Conservation (phyloP, 2,888 invertebrate species). For the Danaus chrysippus region DNA sequence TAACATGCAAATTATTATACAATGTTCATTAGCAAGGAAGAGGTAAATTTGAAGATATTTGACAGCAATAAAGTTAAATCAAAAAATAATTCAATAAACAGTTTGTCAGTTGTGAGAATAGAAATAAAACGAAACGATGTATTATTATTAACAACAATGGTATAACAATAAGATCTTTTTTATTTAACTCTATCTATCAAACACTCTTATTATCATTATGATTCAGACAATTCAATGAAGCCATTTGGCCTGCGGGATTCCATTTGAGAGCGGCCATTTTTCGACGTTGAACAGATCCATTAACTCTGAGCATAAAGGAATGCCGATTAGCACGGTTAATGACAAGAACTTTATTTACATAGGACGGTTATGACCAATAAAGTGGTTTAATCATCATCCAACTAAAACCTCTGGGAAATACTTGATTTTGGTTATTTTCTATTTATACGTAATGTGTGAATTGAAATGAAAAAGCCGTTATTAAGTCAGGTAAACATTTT, state of each 20-base stretch:
- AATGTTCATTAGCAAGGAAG: too few species aligned
- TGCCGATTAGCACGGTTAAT: constrained; percentile 53
- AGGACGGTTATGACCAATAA: constrained; percentile 13
- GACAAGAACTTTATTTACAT: constrained; percentile 36
- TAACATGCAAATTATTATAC: too few species aligned
- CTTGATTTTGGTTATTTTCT: not conserved
- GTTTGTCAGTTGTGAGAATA: too few species aligned
- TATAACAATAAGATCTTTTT: not conserved
- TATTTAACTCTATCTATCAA: constrained; percentile 21
- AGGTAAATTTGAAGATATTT: too few species aligned
- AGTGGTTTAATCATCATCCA: constrained; percentile 11
- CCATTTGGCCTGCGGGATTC: constrained; percentile 47
- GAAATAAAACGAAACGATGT: too few species aligned
- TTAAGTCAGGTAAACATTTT: too few species aligned
- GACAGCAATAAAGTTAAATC: too few species aligned
- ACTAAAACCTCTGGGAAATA: not conserved
- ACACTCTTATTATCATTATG: constrained; percentile 21
- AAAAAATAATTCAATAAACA: too few species aligned
- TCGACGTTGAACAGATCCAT: constrained; percentile 49
- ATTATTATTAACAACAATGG: too few species aligned
- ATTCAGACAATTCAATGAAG: constrained; percentile 54
- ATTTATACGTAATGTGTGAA: too few species aligned
- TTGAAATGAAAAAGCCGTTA: too few species aligned
- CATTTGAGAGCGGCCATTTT: constrained; percentile 53
- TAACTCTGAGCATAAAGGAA: constrained; percentile 53